Conservation (phyloP, 37 sponge, comb jelly and placozoan species). For the Hexactinellida sp. region DNA sequence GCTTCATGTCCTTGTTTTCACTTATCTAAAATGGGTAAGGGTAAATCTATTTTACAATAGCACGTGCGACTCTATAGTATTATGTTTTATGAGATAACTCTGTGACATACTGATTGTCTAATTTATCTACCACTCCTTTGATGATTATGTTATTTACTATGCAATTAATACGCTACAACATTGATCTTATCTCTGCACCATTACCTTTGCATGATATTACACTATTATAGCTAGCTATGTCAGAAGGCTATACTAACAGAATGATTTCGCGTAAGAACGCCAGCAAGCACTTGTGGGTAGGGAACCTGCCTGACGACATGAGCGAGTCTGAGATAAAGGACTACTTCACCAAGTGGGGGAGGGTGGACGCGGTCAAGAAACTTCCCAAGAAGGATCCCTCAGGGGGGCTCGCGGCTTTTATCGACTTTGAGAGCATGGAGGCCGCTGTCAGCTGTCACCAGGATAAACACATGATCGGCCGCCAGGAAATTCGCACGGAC, state of each 20-base stretch:
- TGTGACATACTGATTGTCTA: no score
- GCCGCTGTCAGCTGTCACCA: conserved; percentile 53
- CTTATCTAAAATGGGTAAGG: no score
- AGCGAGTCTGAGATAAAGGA: conserved; percentile 33
- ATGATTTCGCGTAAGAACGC: conserved; percentile 1
- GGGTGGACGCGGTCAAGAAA: conserved; percentile 60
- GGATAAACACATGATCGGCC: conserved; percentile 25
- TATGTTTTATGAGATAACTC: no score
- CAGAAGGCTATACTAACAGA: background rate
- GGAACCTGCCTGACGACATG: conserved; percentile 54
- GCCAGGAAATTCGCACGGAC: conserved; percentile 42
- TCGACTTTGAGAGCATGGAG: conserved; percentile 54
- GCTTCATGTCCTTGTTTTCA: no score
- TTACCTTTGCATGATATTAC: background rate
- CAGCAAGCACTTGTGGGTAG: conserved; percentile 59
- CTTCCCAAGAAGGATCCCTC: conserved; percentile 50
- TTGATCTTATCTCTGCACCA: background rate
- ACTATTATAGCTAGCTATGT: background rate
- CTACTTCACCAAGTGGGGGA: conserved; percentile 57
- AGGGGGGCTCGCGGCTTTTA: conserved; percentile 58
- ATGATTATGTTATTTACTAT: no score
- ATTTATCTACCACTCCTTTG: no score
- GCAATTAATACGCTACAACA: background rate
- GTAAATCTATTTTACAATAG: no score
- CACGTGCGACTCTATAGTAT: no score